Evolutionary conservation across 35 echinoderm and acorn worm species (phyloP).

Genomic region (Chiridota heheva): DNA sequence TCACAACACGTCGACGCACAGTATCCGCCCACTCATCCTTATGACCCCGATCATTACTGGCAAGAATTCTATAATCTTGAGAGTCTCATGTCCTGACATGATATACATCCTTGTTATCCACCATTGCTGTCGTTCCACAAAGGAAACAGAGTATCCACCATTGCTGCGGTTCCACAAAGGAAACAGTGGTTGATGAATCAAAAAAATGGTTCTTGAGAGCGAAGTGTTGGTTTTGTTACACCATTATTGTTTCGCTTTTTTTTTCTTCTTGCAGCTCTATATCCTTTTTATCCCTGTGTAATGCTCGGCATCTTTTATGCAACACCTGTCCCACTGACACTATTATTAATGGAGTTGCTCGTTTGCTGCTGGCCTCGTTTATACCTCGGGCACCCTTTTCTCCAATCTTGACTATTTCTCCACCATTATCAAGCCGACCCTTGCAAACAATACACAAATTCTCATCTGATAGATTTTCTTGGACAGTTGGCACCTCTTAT

Average conservation of each 20-base stretch:
- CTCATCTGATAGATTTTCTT: no score
- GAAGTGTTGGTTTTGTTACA: not conserved
- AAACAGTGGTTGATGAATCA: not conserved
- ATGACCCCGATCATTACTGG: conserved; percentile 9
- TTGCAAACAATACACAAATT: no score
- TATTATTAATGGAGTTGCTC: conserved; percentile 22
- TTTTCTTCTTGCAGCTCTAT: conserved; percentile 3
- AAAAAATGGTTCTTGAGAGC: not conserved
- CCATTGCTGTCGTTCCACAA: not conserved
- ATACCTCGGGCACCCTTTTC: no score
- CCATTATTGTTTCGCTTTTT: not conserved
- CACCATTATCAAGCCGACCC: no score
- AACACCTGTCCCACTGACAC: conserved; percentile 21
- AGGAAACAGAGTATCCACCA: no score
- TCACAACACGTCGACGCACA: not conserved
- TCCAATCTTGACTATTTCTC: no score
- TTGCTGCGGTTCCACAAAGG: not conserved
- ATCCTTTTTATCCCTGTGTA: not conserved
- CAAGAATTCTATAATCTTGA: not conserved
- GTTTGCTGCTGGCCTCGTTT: conserved; percentile 4
- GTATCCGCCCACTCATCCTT: not conserved
- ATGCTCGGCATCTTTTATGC: not conserved
- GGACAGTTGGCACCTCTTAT: no score
- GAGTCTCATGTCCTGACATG: conserved; percentile 6
- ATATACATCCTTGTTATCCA: not conserved